Evolutionary conservation across 1,140 invertebrate species (phyloP), one percentile per base, ranked within the genome.

Genomic region (Drosophila seguyi): DNA sequence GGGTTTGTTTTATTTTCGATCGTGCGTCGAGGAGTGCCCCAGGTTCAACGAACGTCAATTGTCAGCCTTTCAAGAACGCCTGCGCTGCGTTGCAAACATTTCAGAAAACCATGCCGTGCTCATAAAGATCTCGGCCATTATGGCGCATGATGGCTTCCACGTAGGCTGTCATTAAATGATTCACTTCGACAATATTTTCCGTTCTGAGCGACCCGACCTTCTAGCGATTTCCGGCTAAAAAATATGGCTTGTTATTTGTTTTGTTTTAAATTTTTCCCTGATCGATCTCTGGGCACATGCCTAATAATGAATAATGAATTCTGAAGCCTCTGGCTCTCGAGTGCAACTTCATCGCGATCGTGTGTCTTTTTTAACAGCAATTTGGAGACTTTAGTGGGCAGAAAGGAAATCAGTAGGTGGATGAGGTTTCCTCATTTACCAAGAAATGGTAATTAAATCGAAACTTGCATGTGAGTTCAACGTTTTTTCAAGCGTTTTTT

Each of bases 111-210:
- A 65, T n/a, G 41, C 11, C 47, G 5, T 52, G 47, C 42, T 47
- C 14, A 48, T 80, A 67, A 67, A 67, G 36, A 61, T 63, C 44
- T 47, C 38, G 52, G 41, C 16, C 36, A 41, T 61, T 22, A 18
- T 38, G n/a, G n/a, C 22, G 13, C 57, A 41, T 79, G 79, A 75
- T 79, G 63, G 66, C 60, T 79, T 59, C 55, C 50, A 76, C 63
- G 84, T 87, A 67, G 83, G 80, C 80, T 77, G 79, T 55, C 56
- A 86, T 79, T 86, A 59, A 80, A 71, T 88, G 85, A 84, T 68
- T 88, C 83, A 83, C 66, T 77, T 77, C 65, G 65, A 67, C 75
- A 86, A 56, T 38, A 41, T 61, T 71, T 38, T 63, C 38, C 47
- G 22, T 68, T 53, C 39, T 25, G 22, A 25, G 14, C 7, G 22